Evolutionary conservation across 2,113 vertebrate genomes (phyloP), one percentile per base, ranked within the genome.

Genomic region (Casuarius casuarius): DNA sequence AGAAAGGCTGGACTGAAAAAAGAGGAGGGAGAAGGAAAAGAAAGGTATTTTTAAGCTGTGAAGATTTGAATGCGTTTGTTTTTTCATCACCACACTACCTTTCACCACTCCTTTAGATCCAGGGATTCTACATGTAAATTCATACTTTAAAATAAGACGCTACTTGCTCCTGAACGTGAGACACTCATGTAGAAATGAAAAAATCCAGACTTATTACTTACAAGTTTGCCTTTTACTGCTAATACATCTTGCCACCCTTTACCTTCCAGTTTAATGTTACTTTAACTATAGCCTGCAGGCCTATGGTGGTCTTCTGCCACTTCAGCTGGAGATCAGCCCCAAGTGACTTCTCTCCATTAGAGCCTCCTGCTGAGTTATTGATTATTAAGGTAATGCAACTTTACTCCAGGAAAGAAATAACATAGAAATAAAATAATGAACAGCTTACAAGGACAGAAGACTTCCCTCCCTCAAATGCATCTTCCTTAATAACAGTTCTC

Each of bases 151-250:
- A 90, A 95, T 97, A 98, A 97, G 96, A 95, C 98, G 98, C 98
- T 95, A 97, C 97, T 98, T 98, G 95, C 97, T 98, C 96, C 46
- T 84, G 92, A 98, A 94, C 79, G 95, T 98, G 89, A 91, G 88
- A 95, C 91, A 95, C 78, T 97, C 76, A 59, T 97, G 97, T 97
- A 98, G 97, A 98, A 98, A 98, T 97, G 98, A 98, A 98, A 98
- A 97, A 98, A 98, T 89, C n/a, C 93, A 98, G 97, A 97, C 97
- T 98, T 98, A 98, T 97, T 98, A 98, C 97, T 97, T 98, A 97
- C 94, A 97, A 97, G 97, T 97, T 88, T 97, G 96, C 97, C 97
- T 98, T 98, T 98, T 98, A 97, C 94, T 98, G 95, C 95, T 98
- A 98, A 98, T 94, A 84, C 88, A 91, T 95, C 95, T 94, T 96